phyloP scores from a whole-genome alignment of 2,797 vertebrate species.

The Pristis pectinata region DNA sequence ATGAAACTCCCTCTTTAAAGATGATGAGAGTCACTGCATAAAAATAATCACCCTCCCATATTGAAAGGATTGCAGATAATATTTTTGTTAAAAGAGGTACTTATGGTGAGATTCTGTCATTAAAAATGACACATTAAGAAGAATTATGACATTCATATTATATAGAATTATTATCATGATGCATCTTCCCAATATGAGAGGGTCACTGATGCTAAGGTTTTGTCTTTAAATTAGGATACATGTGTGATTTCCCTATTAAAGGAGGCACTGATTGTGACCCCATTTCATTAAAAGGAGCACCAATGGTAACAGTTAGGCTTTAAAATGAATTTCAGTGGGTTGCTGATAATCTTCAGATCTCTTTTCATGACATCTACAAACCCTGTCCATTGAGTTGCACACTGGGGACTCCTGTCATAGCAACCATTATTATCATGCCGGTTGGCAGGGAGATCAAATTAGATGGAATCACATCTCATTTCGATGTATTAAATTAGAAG shows the following conservation, averaged over 20 bases:
- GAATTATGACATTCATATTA: background rate
- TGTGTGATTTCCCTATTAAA: background rate
- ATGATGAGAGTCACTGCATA: background rate
- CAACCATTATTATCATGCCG: background rate
- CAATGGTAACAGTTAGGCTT: background rate
- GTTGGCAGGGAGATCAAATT: slow-evolving; percentile 8
- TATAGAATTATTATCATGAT: background rate
- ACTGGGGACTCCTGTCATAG: background rate
- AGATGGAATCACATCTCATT: slow-evolving; percentile 17
- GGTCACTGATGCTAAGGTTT: background rate
- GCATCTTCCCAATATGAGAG: background rate
- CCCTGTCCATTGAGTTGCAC: background rate
- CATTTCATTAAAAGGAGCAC: background rate
- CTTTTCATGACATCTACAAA: slow-evolving; percentile 1
- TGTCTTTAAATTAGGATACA: too few relatives aligned
- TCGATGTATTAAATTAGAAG: background rate
- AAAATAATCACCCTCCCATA: background rate
- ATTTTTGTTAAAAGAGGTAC: background rate
- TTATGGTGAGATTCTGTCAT: background rate
- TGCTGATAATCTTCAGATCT: slow-evolving; percentile 4
- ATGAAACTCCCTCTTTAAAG: background rate
- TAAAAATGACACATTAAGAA: background rate
- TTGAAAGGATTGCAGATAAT: background rate
- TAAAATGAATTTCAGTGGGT: slow-evolving; percentile 8
- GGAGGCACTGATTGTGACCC: background rate